Conservation (phyloP, 2,113 vertebrate genomes). For the Oryzias curvinotus region DNA sequence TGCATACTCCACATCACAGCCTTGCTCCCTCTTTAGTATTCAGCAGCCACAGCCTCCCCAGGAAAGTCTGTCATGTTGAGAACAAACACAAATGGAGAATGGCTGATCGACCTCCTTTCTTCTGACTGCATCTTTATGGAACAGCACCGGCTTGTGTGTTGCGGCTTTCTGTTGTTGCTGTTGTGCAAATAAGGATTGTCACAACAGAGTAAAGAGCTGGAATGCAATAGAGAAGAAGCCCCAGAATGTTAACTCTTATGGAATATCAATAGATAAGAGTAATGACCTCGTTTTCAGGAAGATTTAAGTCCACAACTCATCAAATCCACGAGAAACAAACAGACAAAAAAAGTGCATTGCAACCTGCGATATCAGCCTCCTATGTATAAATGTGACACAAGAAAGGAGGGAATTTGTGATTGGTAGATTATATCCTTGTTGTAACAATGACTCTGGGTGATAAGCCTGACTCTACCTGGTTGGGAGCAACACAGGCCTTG, state of each 20-base stretch:
- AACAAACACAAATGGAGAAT: constrained; percentile 59
- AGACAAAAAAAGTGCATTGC: not conserved
- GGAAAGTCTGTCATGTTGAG: constrained; percentile 51
- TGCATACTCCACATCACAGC: constrained; percentile 50
- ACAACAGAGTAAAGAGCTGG: constrained; percentile 33
- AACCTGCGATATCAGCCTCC: too few relatives aligned
- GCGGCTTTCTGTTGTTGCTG: constrained; percentile 13
- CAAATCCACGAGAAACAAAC: constrained; percentile 14
- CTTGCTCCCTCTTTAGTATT: constrained; percentile 62
- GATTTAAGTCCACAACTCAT: constrained; percentile 35
- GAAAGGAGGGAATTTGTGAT: too few relatives aligned
- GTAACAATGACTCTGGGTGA: too few relatives aligned
- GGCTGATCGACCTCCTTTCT: constrained; percentile 51
- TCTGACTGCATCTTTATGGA: constrained; percentile 44
- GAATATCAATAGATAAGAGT: constrained; percentile 54
- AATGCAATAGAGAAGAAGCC: constrained; percentile 38
- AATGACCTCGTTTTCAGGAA: constrained; percentile 42
- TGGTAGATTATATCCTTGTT: too few relatives aligned
- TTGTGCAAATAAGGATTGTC: constrained; percentile 46
- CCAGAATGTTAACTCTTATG: constrained; percentile 46
- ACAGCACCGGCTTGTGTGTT: constrained; percentile 33
- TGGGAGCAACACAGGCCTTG: too few relatives aligned
- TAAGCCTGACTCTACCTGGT: too few relatives aligned
- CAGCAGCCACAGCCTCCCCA: constrained; percentile 45
- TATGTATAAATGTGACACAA: too few relatives aligned